Percentiles rank a stretch among this genome's conserved stretches.
phyloP scores from a whole-genome alignment of 2,888 invertebrate genomes.

The Allolobophora icterica region DNA sequence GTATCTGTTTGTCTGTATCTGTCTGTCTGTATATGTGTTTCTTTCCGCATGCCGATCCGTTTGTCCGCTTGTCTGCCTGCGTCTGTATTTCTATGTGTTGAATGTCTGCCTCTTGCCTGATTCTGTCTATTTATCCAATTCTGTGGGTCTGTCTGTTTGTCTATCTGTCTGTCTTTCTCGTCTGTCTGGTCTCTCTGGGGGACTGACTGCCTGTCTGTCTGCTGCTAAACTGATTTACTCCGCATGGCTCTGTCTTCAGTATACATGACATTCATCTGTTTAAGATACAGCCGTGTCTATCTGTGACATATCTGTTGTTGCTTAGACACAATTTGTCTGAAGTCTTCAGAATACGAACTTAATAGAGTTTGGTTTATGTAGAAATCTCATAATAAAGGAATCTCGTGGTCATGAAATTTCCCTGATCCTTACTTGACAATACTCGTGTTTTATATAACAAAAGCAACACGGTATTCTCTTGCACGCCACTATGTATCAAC shows the following conservation, averaged over 20 bases:
- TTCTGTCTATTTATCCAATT: no score
- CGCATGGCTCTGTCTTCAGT: not conserved
- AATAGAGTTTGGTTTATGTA: no score
- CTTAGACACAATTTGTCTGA: no score
- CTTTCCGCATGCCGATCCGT: not conserved
- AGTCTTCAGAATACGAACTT: no score
- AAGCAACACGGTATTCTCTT: no score
- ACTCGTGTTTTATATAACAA: no score
- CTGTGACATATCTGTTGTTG: not conserved
- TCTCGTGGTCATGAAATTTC: not conserved
- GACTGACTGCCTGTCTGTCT: no score
- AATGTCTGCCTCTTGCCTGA: not conserved
- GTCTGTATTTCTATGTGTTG: not conserved
- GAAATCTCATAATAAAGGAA: not conserved
- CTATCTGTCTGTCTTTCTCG: no score
- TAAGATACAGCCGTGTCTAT: not conserved
- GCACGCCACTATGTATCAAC: not conserved
- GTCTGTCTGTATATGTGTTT: not conserved
- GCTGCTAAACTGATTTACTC: not conserved
- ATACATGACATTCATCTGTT: not conserved
- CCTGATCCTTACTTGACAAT: not conserved
- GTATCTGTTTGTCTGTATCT: not conserved
- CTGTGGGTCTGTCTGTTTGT: no score
- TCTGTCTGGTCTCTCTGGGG: no score
- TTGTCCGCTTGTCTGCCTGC: not conserved